These are phyloP conservation scores for Calidris pygmaea DNA, from an alignment of 2,113 vertebrate species.

Conservation along the genomic window DNA sequence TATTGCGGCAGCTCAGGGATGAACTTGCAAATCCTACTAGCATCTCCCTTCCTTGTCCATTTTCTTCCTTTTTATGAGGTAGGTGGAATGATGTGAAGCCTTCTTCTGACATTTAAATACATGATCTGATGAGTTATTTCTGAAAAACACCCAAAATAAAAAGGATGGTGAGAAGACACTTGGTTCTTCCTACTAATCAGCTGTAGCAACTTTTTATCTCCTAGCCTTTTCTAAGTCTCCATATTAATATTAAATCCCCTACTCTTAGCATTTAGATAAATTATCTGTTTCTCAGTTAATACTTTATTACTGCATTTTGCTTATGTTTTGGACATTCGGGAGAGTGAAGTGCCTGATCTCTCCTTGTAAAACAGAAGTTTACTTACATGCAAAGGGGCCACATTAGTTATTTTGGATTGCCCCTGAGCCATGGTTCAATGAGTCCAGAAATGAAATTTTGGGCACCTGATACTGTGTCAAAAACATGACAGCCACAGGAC, in stretches of 20 bases:
- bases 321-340: background rate
- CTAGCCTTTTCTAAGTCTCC: background rate
- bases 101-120: background rate
- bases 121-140: conserved; percentile 4
- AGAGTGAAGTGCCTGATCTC: background rate
- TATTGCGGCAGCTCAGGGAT: background rate
- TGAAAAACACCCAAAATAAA: conserved; percentile 23
- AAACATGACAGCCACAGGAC: background rate
- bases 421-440: background rate
- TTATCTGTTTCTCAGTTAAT: background rate
- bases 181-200: conserved; percentile 9
- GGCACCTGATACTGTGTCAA: background rate
- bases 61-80: background rate
- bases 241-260: background rate
- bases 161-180: background rate
- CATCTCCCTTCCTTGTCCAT: background rate
- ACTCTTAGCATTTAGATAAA: background rate
- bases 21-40: background rate
- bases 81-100: conserved; percentile 1
- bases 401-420: background rate
- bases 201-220: background rate
- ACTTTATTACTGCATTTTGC: background rate
- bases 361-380: background rate
- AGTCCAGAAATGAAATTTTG: background rate
- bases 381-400: background rate